Evolutionary conservation across 1,140 invertebrate species (phyloP), one percentile per base, ranked within the genome.

Genomic region (Berghia stephanieae): DNA sequence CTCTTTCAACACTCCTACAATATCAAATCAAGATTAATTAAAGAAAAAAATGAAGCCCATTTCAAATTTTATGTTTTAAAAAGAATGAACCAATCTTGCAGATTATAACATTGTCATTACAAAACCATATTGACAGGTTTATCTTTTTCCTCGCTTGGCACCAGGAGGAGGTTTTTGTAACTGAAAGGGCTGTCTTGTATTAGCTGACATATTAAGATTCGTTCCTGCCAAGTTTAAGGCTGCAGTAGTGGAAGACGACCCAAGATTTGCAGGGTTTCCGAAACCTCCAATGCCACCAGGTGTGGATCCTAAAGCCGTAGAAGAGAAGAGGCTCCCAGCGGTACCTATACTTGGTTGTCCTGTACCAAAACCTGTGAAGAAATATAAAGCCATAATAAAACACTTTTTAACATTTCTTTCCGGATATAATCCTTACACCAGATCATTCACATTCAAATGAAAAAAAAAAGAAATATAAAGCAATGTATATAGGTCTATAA

Each of bases 91-190:
- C n/a, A n/a, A n/a, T n/a, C n/a, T n/a, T n/a, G n/a, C n/a, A n/a
- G n/a, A n/a, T n/a, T n/a, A n/a, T n/a, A n/a, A n/a, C n/a, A n/a
- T n/a, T n/a, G n/a, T n/a, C n/a, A n/a, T n/a, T n/a, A n/a, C n/a
- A n/a, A n/a, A n/a, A n/a, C n/a, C n/a, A n/a, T n/a, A n/a, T n/a
- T n/a, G n/a, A n/a, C n/a, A n/a, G n/a, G n/a, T 27, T 78, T 79
- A 81, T 83, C 93, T 92, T 84, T 94, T 94, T 49, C 92, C 92
- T 81, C 93, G 87, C 90, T 94, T 94, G 84, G 92, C 92, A 49
- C 92, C 92, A 34, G 67, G 76, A 57, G 93, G 93, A 55, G 93
- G 94, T 83, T 93, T 93, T 87, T 94, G 93, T 10, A 94, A 89
- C 84, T 94, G 92, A 89, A 94, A 94, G 0, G 87, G 84, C 71